A percentile compares a stretch with the other conserved stretches of the same genome.
phyloP scores from a whole-genome alignment of 1,140 invertebrate genomes.

The Trialeurodes vaporariorum region DNA sequence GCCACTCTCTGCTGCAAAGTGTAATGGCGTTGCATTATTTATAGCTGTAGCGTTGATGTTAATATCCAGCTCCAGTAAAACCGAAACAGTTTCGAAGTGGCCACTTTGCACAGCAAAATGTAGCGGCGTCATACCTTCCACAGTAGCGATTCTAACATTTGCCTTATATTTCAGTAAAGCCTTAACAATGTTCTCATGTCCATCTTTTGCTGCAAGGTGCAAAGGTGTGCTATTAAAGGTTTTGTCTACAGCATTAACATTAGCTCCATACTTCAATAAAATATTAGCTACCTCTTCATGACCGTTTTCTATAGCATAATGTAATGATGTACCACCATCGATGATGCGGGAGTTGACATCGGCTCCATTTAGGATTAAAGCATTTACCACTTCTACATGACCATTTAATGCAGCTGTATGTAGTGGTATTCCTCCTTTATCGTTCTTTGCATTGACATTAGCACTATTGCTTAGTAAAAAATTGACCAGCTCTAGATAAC shows the following conservation, averaged over 20 bases:
- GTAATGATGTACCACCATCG: slow-evolving; percentile 18
- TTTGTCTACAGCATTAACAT: slow-evolving; percentile 3
- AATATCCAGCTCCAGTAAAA: slow-evolving; percentile 7
- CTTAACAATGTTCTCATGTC: slow-evolving; percentile 2
- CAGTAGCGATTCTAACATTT: slow-evolving; percentile 35
- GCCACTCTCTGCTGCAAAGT: too few relatives aligned
- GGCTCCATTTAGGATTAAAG: slow-evolving; percentile 64
- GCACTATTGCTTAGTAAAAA: slow-evolving; percentile 7
- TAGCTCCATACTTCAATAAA: slow-evolving; percentile 19
- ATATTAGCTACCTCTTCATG: slow-evolving; percentile 18
- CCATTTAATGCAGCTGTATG: slow-evolving; percentile 8
- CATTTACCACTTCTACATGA: slow-evolving; percentile 52
- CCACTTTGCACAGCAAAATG: slow-evolving; percentile 18
- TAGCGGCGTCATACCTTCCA: slow-evolving; percentile 13
- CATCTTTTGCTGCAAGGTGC: slow-evolving; percentile 10
- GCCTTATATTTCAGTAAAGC: slow-evolving; percentile 7
- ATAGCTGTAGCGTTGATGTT: slow-evolving; percentile 7
- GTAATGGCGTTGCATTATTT: too few relatives aligned
- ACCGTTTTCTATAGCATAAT: slow-evolving; percentile 19
- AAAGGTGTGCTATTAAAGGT: slow-evolving; percentile 12
- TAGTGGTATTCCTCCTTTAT: slow-evolving; percentile 4
- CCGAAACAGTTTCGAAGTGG: slow-evolving; percentile 38
- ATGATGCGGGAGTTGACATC: slow-evolving; percentile 54
- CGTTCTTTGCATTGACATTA: slow-evolving; percentile 5
- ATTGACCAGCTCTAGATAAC: not conserved